Conservation (phyloP, 64 coral and sea anemone genomes). For the Trachythela sp. region DNA sequence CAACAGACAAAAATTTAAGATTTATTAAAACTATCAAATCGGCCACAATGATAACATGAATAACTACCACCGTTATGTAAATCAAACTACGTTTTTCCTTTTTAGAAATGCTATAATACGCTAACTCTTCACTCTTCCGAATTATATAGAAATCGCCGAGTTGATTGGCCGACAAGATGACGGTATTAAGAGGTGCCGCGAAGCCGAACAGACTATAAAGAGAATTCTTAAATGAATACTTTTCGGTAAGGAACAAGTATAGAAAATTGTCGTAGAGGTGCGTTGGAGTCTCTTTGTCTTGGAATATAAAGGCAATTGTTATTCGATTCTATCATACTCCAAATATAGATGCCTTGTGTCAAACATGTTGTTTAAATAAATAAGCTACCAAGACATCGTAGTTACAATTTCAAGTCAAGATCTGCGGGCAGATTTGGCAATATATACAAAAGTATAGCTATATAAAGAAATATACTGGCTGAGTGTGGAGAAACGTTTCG, state of each 20-base stretch:
- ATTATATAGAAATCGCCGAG: constrained; percentile 4
- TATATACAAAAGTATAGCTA: not conserved
- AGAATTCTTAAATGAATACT: constrained; percentile 20
- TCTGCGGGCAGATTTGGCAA: not conserved
- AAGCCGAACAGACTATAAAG: not conserved
- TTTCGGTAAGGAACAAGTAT: not conserved
- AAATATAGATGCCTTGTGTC: not conserved
- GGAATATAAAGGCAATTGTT: not conserved
- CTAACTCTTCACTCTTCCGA: no score
- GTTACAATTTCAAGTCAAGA: not conserved
- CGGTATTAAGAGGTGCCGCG: not conserved
- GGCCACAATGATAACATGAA: no score
- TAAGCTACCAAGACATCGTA: not conserved
- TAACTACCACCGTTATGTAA: no score
- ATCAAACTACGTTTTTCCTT: no score
- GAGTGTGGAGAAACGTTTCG: not conserved
- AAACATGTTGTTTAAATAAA: not conserved
- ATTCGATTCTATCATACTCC: not conserved
- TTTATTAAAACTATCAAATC: no score
- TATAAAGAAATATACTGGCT: not conserved
- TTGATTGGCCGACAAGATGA: constrained; percentile 17
- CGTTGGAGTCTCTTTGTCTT: not conserved
- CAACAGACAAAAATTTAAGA: no score
- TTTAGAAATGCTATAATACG: no score
- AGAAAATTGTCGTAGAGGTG: not conserved